Percentiles rank a stretch among this genome's conserved stretches.
These are phyloP conservation scores for Sitta carolinensis DNA, from an alignment of 2,797 vertebrate species.

Conservation along the genomic window DNA sequence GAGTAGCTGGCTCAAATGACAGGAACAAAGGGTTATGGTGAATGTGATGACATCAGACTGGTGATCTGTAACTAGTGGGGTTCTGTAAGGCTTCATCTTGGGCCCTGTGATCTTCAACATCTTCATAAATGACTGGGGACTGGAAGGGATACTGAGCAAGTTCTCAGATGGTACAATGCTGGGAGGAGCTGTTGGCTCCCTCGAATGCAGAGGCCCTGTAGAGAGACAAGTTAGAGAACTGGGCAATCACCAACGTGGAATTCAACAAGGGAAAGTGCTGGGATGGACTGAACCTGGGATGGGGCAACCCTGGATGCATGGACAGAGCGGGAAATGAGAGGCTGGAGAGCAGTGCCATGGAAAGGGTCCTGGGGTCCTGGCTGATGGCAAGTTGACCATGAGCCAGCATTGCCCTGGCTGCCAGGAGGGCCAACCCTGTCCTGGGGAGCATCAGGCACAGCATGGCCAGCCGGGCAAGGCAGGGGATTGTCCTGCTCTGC, in stretches of 20 bases:
- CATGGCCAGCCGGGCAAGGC: rapidly evolving
- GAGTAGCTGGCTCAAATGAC: neutral
- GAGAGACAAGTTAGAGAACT: neutral
- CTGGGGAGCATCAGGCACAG: rapidly evolving
- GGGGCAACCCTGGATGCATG: neutral
- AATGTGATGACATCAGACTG: neutral
- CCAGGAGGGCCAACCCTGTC: rapidly evolving
- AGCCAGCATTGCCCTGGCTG: neutral
- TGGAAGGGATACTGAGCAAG: neutral
- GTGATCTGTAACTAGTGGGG: too few species aligned
- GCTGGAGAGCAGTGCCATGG: rapidly evolving
- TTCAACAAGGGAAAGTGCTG: neutral
- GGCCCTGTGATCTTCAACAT: neutral
- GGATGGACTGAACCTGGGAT: neutral
- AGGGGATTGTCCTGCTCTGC: neutral
- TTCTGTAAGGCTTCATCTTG: neutral
- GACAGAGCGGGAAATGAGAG: neutral
- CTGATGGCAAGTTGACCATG: rapidly evolving
- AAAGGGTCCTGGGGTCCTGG: neutral
- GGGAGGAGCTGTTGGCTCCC: neutral
- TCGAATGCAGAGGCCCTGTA: neutral
- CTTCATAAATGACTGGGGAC: neutral
- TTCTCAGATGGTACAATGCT: rapidly evolving
- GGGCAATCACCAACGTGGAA: neutral
- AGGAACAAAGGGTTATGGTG: neutral